Percentiles rank a stretch among this genome's conserved stretches.
Conservation (phyloP, 2,113 vertebrate genomes). For the Menura novaehollandiae region DNA sequence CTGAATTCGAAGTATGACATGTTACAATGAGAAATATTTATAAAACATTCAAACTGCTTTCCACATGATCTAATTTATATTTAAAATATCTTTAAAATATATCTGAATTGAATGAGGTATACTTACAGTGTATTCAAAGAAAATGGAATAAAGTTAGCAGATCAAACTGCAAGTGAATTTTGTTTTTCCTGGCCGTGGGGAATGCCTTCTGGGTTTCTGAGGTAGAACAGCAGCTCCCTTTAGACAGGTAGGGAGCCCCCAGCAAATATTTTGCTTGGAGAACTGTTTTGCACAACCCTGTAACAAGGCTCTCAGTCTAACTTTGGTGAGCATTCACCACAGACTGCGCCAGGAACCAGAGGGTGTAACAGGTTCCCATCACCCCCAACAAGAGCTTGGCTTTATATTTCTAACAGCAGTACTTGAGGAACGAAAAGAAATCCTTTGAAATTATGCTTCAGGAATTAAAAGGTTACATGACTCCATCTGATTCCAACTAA, state of each 20-base stretch:
- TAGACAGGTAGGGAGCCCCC: background rate
- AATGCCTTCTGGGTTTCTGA: background rate
- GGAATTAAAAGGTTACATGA: constrained; percentile 1
- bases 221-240: background rate
- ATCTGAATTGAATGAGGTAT: background rate
- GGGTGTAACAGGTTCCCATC: background rate
- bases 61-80: background rate
- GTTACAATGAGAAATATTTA: background rate
- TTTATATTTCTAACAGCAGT: background rate
- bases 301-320: background rate
- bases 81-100: background rate
- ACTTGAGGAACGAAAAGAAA: background rate
- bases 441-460: background rate
- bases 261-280: background rate
- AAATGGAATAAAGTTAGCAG: background rate
- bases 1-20: background rate
- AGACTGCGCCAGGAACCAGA: background rate
- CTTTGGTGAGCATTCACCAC: background rate
- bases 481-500: constrained; percentile 28
- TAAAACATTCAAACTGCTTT: background rate
- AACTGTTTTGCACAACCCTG: background rate
- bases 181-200: background rate
- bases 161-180: background rate
- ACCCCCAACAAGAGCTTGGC: fast-evolving
- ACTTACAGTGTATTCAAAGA: background rate